Evolutionary conservation across 2,797 vertebrate genomes (phyloP).

Genomic region (Anisognathus igniventris): DNA sequence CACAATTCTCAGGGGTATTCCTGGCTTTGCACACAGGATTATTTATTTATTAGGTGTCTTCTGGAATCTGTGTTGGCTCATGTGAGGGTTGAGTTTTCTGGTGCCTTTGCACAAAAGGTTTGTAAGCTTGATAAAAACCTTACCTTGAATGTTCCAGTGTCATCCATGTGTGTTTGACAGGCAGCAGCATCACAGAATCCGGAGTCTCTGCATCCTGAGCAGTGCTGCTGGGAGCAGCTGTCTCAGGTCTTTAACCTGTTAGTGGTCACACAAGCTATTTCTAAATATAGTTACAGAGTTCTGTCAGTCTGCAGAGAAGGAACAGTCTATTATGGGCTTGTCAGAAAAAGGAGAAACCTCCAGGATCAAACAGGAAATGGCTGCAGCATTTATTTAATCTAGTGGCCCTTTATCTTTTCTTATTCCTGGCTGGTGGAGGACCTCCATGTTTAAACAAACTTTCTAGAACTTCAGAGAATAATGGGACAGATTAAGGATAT

Average conservation of each 20-base stretch:
- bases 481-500: background rate
- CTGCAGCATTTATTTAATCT: background rate
- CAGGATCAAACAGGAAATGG: background rate
- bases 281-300: background rate
- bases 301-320: background rate
- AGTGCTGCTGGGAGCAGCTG: background rate
- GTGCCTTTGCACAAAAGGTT: background rate
- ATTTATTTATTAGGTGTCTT: background rate
- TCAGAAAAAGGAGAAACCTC: background rate
- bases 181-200: background rate
- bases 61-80: background rate
- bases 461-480: background rate
- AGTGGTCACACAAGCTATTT: background rate
- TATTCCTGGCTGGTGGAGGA: background rate
- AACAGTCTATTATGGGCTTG: background rate
- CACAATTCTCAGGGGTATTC: background rate
- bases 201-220: background rate
- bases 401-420: background rate
- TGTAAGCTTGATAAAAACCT: background rate
- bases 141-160: background rate
- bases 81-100: background rate
- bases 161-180: background rate
- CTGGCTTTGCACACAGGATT: background rate
- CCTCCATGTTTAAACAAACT: background rate
- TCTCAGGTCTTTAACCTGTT: background rate